Conservation (phyloP, 1,140 invertebrate genomes). For the Anastrepha ludens region DNA sequence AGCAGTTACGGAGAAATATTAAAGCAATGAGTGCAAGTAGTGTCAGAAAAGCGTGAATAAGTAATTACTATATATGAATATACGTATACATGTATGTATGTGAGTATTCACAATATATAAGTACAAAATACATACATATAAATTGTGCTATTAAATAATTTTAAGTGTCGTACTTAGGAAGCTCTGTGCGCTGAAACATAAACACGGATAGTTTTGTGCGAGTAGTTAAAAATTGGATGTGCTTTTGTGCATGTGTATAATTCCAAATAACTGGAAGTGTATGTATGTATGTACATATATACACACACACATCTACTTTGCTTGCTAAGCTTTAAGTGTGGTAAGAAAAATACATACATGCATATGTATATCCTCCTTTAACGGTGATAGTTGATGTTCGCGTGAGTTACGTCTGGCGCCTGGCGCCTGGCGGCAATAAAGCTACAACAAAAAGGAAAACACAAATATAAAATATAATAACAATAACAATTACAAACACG, state of each 20-base stretch:
- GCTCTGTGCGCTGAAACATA: background rate
- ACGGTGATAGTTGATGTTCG: background rate
- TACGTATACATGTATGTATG: background rate
- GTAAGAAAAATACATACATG: background rate
- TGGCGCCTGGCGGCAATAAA: conserved; percentile 7
- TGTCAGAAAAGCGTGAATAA: too few species aligned
- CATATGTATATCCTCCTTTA: background rate
- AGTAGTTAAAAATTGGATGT: background rate
- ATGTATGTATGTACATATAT: background rate
- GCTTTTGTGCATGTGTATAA: background rate
- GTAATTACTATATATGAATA: background rate
- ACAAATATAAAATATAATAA: background rate
- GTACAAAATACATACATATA: background rate
- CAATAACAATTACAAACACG: background rate
- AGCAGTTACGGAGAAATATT: too few species aligned
- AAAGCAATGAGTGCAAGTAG: too few species aligned
- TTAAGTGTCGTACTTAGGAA: background rate
- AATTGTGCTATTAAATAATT: background rate
- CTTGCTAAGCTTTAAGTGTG: too few species aligned
- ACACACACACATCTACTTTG: too few species aligned
- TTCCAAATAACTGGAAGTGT: background rate
- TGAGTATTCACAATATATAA: too few species aligned
- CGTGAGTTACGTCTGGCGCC: background rate
- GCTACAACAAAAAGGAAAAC: background rate
- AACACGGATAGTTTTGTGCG: background rate